Evolutionary conservation across 2,797 vertebrate genomes (phyloP).

Genomic region (Lepilemur septentrionalis): DNA sequence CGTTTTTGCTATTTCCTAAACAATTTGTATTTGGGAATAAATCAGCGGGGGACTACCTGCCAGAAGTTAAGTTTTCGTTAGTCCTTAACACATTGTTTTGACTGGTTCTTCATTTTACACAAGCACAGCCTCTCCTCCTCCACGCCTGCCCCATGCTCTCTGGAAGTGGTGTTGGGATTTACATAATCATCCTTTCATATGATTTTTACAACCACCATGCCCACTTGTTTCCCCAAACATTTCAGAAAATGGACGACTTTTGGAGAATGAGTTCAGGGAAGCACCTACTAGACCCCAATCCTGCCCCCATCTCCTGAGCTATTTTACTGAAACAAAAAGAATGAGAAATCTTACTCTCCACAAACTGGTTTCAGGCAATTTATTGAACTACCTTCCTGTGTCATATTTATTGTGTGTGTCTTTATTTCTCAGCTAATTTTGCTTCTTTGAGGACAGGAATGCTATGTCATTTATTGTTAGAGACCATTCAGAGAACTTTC

Average conservation of each 20-base stretch:
- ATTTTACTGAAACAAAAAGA: not conserved
- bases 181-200: not conserved
- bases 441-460: not conserved
- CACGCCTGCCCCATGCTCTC: not conserved
- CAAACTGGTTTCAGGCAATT: not conserved
- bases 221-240: not conserved
- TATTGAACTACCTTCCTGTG: not conserved
- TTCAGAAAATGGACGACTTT: not conserved
- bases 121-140: fast-evolving
- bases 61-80: not conserved
- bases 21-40: not conserved
- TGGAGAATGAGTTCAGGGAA: not conserved
- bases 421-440: not conserved
- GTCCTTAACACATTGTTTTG: not conserved
- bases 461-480: not conserved
- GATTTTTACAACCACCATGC: not conserved
- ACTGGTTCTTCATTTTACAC: not conserved
- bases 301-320: not conserved
- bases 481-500: not conserved
- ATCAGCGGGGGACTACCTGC: not conserved
- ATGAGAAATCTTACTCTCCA: not conserved
- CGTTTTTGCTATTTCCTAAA: not conserved
- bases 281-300: not conserved
- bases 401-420: not conserved
- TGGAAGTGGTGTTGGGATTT: not conserved